A percentile compares a stretch with the other conserved stretches of the same genome.
Conservation (phyloP, 2,113 vertebrate species). For the Pygoscelis antarcticus region DNA sequence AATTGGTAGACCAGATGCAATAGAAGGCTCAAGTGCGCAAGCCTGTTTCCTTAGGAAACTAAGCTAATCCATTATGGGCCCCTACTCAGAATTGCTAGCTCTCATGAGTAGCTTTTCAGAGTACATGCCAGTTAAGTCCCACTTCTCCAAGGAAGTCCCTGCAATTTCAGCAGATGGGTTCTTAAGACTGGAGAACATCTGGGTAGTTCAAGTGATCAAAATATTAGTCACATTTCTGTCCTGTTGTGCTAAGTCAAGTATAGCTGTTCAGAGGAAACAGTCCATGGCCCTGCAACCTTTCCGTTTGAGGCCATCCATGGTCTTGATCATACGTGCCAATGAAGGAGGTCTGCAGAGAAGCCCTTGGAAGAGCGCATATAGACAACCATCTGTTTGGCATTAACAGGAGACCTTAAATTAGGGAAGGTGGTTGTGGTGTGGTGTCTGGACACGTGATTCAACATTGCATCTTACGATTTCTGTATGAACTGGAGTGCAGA, state of each 20-base stretch:
- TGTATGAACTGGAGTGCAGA: not conserved
- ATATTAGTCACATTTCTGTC: not conserved
- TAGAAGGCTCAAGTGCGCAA: not conserved
- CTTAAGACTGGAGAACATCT: not conserved
- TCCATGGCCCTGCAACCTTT: not conserved
- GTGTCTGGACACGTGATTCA: not conserved
- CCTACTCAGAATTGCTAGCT: not conserved
- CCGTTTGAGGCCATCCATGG: not conserved
- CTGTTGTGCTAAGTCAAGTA: not conserved
- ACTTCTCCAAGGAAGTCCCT: not conserved
- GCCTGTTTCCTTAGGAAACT: not conserved
- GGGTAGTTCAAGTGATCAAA: not conserved
- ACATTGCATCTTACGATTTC: not conserved
- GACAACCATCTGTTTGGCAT: not conserved
- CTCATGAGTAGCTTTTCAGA: not conserved
- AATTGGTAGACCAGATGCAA: not conserved
- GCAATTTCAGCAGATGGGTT: not conserved
- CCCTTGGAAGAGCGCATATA: not conserved
- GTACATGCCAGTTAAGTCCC: not conserved
- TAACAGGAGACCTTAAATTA: not conserved
- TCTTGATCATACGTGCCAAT: accelerated
- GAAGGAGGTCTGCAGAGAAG: not conserved
- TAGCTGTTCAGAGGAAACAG: not conserved
- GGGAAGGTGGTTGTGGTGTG: not conserved
- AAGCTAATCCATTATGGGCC: not conserved